phyloP scores from a whole-genome alignment of 2,797 vertebrate species.

The Pseudocheirus occidentalis region DNA sequence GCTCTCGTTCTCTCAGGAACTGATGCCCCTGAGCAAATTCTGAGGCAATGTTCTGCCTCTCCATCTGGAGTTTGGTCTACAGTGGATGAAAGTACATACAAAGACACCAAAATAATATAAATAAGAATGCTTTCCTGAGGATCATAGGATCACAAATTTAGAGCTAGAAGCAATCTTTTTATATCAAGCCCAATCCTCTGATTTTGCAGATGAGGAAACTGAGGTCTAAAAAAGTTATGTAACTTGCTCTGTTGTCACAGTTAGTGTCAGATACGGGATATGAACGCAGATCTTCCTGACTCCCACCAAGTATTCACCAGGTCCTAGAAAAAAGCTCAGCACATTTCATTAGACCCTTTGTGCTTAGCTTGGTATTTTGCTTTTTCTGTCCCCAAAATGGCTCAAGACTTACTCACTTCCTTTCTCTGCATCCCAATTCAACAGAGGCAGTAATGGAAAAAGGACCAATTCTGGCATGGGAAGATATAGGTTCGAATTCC shows the following conservation, averaged over 20 bases:
- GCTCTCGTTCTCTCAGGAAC: constrained; percentile 73
- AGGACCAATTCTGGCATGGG: background rate
- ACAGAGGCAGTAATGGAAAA: background rate
- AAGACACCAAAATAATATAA: background rate
- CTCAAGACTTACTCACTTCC: background rate
- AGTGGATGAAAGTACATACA: background rate
- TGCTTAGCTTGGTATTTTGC: background rate
- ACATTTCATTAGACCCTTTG: background rate
- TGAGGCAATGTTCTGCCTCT: constrained; percentile 57
- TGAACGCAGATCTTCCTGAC: background rate
- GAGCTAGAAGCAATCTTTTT: background rate
- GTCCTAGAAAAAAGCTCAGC: background rate
- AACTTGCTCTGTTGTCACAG: background rate
- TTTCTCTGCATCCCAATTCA: background rate
- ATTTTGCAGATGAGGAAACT: background rate
- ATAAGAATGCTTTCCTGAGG: background rate
- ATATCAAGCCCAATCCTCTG: background rate
- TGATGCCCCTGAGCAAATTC: constrained; percentile 73
- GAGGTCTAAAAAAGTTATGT: background rate
- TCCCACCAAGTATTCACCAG: background rate
- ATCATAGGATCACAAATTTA: background rate
- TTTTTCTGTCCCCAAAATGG: background rate
- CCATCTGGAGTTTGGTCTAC: constrained; percentile 73
- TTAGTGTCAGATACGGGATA: background rate
- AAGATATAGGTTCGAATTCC: background rate